phyloP scores from a whole-genome alignment of 2,797 vertebrate species.

The Coranthus polyacanthus region DNA sequence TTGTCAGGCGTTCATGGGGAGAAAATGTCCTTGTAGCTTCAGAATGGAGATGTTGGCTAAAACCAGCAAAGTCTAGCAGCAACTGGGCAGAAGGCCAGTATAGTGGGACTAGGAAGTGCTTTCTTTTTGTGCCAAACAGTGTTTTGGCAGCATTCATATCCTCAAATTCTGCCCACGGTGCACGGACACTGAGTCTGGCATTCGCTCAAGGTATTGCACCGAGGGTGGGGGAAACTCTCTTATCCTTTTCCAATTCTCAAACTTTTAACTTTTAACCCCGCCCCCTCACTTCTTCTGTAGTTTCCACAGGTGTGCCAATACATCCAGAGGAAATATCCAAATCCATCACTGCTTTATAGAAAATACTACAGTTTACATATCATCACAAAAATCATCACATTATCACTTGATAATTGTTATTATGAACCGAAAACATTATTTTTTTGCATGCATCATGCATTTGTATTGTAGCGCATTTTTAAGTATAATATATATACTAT shows the following conservation, averaged over 20 bases:
- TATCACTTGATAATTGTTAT: no score
- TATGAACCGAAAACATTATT: no score
- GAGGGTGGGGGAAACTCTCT: conserved; percentile 1
- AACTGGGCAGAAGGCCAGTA: conserved; percentile 63
- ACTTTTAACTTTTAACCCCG: conserved; percentile 41
- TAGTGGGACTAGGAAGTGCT: conserved; percentile 56
- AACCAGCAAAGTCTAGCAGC: conserved; percentile 53
- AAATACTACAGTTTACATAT: no score
- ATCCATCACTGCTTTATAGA: no score
- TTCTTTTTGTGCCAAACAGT: conserved; percentile 68
- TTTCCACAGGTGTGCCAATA: no score
- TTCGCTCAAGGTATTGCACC: conserved; percentile 42
- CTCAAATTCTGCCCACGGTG: conserved; percentile 56
- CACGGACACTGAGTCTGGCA: conserved; percentile 61
- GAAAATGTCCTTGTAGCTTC: conserved; percentile 64
- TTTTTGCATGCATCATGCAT: no score
- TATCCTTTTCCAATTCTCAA: conserved; percentile 35
- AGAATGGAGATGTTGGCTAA: conserved; percentile 60
- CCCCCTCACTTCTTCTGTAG: conserved; percentile 3
- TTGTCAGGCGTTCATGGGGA: conserved; percentile 49
- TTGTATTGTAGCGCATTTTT: no score
- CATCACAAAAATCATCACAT: no score
- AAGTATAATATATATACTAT: no score
- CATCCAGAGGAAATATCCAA: no score
- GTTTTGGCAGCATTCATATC: conserved; percentile 59